These are phyloP conservation scores for Misgurnus anguillicaudatus DNA, from an alignment of 2,113 vertebrate species.

Conservation along the genomic window DNA sequence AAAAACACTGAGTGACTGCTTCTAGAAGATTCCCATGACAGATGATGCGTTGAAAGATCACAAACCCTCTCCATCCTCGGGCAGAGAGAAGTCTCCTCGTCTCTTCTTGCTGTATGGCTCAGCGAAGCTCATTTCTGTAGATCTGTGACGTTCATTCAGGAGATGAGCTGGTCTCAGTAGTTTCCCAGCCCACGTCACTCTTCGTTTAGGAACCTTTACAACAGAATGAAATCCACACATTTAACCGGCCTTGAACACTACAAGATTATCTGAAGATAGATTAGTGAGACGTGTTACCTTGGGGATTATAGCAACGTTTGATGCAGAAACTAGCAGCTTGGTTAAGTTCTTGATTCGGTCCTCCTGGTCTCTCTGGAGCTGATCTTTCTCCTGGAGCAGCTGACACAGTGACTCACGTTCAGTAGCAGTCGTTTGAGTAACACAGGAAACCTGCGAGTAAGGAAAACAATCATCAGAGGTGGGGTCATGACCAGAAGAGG, in stretches of 20 bases:
- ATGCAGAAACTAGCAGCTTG: slow-evolving; percentile 85
- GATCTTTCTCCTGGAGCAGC: slow-evolving; percentile 88
- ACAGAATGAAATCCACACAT: not conserved
- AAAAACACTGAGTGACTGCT: not conserved
- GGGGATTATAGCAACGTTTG: slow-evolving; percentile 62
- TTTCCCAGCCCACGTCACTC: slow-evolving; percentile 93
- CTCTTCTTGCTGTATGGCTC: slow-evolving; percentile 60
- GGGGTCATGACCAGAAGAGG: not conserved
- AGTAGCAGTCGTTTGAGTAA: slow-evolving; percentile 84
- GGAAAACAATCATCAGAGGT: not conserved
- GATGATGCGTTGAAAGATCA: not conserved
- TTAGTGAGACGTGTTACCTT: slow-evolving; percentile 70
- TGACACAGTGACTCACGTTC: slow-evolving; percentile 87
- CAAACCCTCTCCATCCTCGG: slow-evolving; percentile 77
- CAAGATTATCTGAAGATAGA: not conserved
- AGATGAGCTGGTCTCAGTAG: slow-evolving; percentile 53
- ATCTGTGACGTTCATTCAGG: not conserved
- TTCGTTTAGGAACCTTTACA: slow-evolving; percentile 81
- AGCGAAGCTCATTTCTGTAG: slow-evolving; percentile 56
- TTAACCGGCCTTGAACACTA: not conserved
- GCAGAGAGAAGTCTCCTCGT: slow-evolving; percentile 55
- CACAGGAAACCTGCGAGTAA: slow-evolving; percentile 80
- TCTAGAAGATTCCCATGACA: not conserved
- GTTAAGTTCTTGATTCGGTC: slow-evolving; percentile 88
- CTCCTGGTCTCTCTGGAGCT: slow-evolving; percentile 87